Conservation (phyloP, 2,113 vertebrate species). For the Arenaria interpres region DNA sequence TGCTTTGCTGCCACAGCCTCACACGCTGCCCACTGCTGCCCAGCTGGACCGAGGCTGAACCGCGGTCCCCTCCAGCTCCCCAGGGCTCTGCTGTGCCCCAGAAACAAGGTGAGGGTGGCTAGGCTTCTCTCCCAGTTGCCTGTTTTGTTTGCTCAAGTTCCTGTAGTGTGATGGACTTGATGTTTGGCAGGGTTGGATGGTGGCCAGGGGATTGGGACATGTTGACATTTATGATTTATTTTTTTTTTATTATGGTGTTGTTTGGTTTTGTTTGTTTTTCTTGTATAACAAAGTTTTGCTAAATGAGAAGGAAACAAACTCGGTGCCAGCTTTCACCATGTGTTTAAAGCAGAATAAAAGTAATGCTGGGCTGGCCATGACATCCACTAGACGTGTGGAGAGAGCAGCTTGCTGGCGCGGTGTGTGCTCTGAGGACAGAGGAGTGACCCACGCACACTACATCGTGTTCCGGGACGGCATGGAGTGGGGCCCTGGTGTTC, state of each 20-base stretch:
- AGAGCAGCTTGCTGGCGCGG: not conserved
- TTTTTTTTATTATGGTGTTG: not conserved
- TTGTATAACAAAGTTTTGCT: not conserved
- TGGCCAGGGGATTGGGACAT: not conserved
- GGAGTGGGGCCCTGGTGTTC: not conserved
- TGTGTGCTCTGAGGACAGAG: not conserved
- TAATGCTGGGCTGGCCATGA: not conserved
- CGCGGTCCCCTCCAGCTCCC: not conserved
- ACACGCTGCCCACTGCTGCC: accelerated
- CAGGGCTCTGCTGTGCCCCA: not conserved
- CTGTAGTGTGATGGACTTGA: not conserved
- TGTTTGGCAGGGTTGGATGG: not conserved
- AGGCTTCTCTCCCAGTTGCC: not conserved
- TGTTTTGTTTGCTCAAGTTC: not conserved
- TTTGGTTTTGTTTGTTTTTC: not conserved
- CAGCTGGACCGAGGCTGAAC: accelerated
- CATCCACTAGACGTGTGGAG: not conserved
- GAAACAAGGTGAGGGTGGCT: not conserved
- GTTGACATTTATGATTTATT: not conserved
- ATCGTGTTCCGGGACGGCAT: accelerated
- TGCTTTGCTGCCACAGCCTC: accelerated
- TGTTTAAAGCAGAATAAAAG: conserved; percentile 12
- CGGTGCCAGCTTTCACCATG: not conserved
- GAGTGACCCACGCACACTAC: accelerated
- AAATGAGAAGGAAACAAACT: conserved; percentile 25